Evolutionary conservation across 1,140 invertebrate species (phyloP), one percentile per base, ranked within the genome.

Genomic region (Polypedilum pembai): DNA sequence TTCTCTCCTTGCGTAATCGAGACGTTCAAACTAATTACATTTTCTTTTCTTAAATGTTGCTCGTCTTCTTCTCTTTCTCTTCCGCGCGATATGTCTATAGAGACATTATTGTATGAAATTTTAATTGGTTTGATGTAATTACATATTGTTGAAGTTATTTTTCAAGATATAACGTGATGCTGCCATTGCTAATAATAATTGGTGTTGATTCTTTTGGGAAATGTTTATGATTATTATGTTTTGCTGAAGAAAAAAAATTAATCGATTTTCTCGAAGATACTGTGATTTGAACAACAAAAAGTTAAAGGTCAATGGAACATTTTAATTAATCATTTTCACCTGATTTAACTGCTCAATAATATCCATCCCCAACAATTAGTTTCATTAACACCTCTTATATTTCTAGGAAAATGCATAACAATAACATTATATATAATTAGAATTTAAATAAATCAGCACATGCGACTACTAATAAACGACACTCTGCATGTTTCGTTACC

Each of bases 31-130:
- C 45, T 56, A 56, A 56, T 56, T 56, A 56, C 45, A 56, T 56
- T 56, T 56, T 12, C 10, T 56, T 12, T 56, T 4, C n/a, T 33
- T 33, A 33, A 33, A 33, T 33, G 24, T 33, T 5, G 24, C 24
- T 33, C 24, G 24, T 33, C 24, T 33, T 33, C 24, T 33, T 33
- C 24, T 33, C 24, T 45, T 45, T 15, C 15, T 4, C 8, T n/a
- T 12, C 4, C 12, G 12, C 45, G 45, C 45, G 12, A 56, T 56
- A 56, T 56, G 45, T 56, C 45, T 56, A 56, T 56, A n/a, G 45
- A 56, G 45, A 56, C 45, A 56, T 56, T n/a, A n/a, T 56, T 56
- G n/a, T 56, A 56, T 56, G 45, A 56, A 56, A 56, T 56, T 56
- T 56, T 56, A 56, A 56, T 56, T 56, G 45, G 45, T 56, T 33